Evolutionary conservation across 1,140 invertebrate genomes (phyloP).

Genomic region (Macrobrachium nipponense): DNA sequence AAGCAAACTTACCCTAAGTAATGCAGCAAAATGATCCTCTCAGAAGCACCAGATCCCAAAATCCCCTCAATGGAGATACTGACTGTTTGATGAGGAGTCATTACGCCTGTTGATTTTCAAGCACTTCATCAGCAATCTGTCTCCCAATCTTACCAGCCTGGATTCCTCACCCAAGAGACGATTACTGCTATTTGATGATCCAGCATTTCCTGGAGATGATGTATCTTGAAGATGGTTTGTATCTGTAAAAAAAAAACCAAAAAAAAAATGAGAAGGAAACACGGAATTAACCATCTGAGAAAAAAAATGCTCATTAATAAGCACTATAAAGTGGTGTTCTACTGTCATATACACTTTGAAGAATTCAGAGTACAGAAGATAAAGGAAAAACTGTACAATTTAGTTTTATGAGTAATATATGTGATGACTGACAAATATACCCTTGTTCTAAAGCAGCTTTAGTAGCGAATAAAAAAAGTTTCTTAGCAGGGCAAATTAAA

Average conservation of each 20-base stretch:
- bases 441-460: no score
- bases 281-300: background rate
- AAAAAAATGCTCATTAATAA: background rate
- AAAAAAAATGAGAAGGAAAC: background rate
- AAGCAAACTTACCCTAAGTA: conserved; percentile 39
- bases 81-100: conserved; percentile 40
- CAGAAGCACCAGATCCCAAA: conserved; percentile 42
- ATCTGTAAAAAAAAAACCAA: background rate
- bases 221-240: conserved; percentile 24
- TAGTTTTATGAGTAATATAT: no score
- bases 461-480: no score
- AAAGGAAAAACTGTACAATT: no score
- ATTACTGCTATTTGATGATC: conserved; percentile 32
- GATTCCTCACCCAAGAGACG: conserved; percentile 51
- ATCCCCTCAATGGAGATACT: conserved; percentile 51
- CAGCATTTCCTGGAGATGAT: conserved; percentile 26
- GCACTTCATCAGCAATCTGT: conserved; percentile 79
- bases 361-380: no score
- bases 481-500: no score
- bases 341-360: no score
- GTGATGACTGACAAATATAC: no score
- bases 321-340: no score
- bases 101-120: conserved; percentile 44
- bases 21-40: conserved; percentile 51
- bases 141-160: conserved; percentile 85